A percentile compares a stretch with the other conserved stretches of the same genome.
Evolutionary conservation across 2,113 vertebrate genomes (phyloP).

Genomic region (Alexandromys fortis): DNA sequence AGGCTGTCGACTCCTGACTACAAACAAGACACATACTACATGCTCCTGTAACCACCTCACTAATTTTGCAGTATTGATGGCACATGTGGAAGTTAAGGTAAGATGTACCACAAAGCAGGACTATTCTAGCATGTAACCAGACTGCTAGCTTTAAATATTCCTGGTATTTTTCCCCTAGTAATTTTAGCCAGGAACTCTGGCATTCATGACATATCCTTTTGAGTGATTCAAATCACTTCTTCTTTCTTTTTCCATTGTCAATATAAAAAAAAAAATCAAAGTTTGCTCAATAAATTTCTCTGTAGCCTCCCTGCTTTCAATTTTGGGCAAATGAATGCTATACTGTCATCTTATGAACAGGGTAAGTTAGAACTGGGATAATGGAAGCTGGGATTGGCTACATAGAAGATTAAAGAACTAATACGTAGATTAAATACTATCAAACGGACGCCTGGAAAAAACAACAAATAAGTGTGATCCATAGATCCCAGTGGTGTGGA

Average conservation of each 20-base stretch:
- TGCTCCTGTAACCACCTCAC: conserved; percentile 99
- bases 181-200: background rate
- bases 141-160: background rate
- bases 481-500: background rate
- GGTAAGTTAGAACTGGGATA: background rate
- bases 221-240: background rate
- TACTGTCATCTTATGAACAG: background rate
- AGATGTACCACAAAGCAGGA: conserved; percentile 32
- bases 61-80: conserved; percentile 98
- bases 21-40: conserved; percentile 96
- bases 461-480: background rate
- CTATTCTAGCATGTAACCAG: background rate
- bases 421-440: background rate
- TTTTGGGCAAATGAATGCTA: background rate
- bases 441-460: background rate
- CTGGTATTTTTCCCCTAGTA: background rate
- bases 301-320: background rate
- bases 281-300: background rate
- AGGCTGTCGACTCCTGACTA: conserved; percentile 95
- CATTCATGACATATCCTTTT: background rate
- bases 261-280: background rate
- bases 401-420: background rate
- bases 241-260: background rate
- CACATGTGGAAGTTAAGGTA: conserved; percentile 99
- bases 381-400: background rate